phyloP scores from a whole-genome alignment of 2,888 invertebrate species.

The Callosobruchus maculatus region DNA sequence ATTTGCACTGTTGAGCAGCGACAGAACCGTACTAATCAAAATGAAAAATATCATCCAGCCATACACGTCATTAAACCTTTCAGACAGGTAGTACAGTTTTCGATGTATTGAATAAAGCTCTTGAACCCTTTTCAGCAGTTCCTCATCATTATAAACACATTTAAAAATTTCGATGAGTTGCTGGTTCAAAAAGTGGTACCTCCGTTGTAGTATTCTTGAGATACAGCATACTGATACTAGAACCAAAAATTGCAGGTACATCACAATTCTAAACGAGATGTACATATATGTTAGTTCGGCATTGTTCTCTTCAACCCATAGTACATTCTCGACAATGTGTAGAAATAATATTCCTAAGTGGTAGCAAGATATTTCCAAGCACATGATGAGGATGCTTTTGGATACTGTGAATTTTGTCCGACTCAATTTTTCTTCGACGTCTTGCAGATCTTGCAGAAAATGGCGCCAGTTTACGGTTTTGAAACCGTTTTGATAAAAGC shows the following conservation, averaged over 20 bases:
- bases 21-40: constrained; percentile 3
- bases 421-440: not conserved
- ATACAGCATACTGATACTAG: not conserved
- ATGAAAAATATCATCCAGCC: constrained; percentile 13
- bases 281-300: not conserved
- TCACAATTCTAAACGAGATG: constrained; percentile 1
- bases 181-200: constrained; percentile 2
- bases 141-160: not conserved
- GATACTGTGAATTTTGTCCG: not conserved
- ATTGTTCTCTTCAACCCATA: not conserved
- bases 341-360: not conserved
- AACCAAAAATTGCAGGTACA: constrained; percentile 4
- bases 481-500: not conserved
- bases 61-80: constrained; percentile 11
- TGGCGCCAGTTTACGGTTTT: not conserved
- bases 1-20: constrained; percentile 12
- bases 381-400: not conserved
- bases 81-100: constrained; percentile 6
- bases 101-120: constrained; percentile 3
- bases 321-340: not conserved
- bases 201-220: not conserved
- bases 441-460: not conserved
- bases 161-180: not conserved
- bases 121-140: not conserved
- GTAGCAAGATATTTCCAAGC: not conserved